A percentile compares a stretch with the other conserved stretches of the same genome.
Conservation (phyloP, 35 echinoderm and acorn worm species). For the Ophioderma brevispina region DNA sequence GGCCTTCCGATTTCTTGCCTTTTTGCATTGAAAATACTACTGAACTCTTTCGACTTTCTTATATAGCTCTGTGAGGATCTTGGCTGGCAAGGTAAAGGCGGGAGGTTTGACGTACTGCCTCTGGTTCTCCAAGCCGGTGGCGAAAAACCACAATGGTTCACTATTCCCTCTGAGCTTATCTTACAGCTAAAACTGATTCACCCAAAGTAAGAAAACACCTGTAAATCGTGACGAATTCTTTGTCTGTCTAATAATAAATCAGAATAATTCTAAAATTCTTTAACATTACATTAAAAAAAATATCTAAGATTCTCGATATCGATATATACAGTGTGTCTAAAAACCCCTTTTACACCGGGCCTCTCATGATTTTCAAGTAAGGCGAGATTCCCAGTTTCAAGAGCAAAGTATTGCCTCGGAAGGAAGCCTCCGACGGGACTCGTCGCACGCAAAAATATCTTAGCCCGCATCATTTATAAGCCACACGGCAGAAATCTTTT, state of each 20-base stretch:
- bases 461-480: no score
- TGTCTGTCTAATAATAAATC: no score
- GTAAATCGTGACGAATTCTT: no score
- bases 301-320: neutral
- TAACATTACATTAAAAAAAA: neutral
- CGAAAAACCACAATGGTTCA: slow-evolving; percentile 82
- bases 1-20: neutral
- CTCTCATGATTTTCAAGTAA: neutral
- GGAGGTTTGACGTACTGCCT: slow-evolving; percentile 84
- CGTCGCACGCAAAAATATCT: no score
- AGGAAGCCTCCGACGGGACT: neutral
- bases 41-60: no score
- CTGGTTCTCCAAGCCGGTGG: slow-evolving; percentile 91
- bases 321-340: neutral
- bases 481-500: no score
- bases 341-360: neutral
- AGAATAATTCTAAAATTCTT: neutral
- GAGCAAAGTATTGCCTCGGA: no score
- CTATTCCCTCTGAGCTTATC: slow-evolving; percentile 73
- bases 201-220: slow-evolving; percentile 96
- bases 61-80: slow-evolving; percentile 80
- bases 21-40: no score
- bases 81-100: slow-evolving; percentile 71
- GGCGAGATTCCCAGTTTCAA: no score
- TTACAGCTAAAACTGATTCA: slow-evolving; percentile 78